phyloP scores from a whole-genome alignment of 2,888 invertebrate genomes.

The Leptinotarsa peninsularis region DNA sequence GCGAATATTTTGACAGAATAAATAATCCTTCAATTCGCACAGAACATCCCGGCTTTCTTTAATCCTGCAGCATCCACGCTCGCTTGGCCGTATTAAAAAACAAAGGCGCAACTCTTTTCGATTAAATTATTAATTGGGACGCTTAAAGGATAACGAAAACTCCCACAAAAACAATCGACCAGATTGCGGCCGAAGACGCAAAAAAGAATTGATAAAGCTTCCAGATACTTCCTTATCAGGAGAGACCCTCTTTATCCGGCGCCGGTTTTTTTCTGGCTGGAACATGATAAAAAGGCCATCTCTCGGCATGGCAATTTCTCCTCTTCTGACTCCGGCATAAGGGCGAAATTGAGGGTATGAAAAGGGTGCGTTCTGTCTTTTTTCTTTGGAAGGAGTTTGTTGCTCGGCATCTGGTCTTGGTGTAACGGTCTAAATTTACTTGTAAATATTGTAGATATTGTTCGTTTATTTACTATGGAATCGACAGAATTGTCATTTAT shows the following conservation, averaged over 20 bases:
- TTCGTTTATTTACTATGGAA: too few relatives aligned
- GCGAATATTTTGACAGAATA: not conserved
- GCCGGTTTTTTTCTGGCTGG: not conserved
- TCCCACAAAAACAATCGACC: conserved; percentile 46
- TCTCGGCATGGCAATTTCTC: not conserved
- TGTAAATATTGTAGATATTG: too few relatives aligned
- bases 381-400: conserved; percentile 25
- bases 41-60: conserved; percentile 4
- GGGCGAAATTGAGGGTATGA: not conserved
- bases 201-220: conserved; percentile 33
- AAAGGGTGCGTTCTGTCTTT: not conserved
- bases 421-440: too few relatives aligned
- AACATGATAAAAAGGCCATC: not conserved
- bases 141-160: conserved; percentile 47
- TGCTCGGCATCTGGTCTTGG: conserved; percentile 34
- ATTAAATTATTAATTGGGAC: conserved; percentile 51
- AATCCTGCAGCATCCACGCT: conserved; percentile 10
- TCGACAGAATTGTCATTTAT: too few relatives aligned
- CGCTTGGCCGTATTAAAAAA: conserved; percentile 30
- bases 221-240: conserved; percentile 21
- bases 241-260: conserved; percentile 27
- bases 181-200: conserved; percentile 44
- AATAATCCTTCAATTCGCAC: conserved; percentile 3
- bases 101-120: conserved; percentile 46
- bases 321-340: not conserved